Evolutionary conservation across 2,797 vertebrate species (phyloP).

Genomic region (Selene dorsalis): DNA sequence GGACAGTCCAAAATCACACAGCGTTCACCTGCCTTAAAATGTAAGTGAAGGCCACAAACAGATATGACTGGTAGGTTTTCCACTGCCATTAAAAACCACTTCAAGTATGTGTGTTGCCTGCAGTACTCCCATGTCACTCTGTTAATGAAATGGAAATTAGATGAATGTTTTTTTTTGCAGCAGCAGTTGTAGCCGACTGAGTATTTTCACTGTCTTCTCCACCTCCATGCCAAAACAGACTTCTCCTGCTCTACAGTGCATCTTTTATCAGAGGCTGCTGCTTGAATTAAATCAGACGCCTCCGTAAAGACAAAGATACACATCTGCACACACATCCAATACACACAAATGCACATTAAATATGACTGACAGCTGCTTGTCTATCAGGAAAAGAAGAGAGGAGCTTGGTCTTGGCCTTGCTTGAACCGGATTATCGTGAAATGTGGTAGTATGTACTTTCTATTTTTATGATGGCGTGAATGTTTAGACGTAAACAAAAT

Average conservation of each 20-base stretch:
- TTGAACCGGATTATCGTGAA: neutral
- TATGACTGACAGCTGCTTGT: neutral
- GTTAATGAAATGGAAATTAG: neutral
- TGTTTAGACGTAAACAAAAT: neutral
- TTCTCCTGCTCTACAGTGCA: neutral
- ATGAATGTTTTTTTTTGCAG: neutral
- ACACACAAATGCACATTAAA: slow-evolving; percentile 1
- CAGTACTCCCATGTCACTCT: neutral
- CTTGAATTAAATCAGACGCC: neutral
- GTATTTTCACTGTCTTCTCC: neutral
- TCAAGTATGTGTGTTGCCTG: neutral
- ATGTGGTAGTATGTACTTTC: neutral
- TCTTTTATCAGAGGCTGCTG: neutral
- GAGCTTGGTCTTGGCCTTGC: neutral
- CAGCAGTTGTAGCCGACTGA: neutral
- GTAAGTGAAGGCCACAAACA: neutral
- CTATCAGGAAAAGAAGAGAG: no score
- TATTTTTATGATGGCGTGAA: neutral
- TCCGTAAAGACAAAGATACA: neutral
- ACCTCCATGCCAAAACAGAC: neutral
- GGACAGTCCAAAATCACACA: no score
- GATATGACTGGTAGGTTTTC: neutral
- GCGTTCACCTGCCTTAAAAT: neutral
- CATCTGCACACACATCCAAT: neutral
- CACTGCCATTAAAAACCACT: neutral